Base-by-base conservation (phyloP, 2,888 invertebrate genomes). In the Osmoderma eremita region DNA sequence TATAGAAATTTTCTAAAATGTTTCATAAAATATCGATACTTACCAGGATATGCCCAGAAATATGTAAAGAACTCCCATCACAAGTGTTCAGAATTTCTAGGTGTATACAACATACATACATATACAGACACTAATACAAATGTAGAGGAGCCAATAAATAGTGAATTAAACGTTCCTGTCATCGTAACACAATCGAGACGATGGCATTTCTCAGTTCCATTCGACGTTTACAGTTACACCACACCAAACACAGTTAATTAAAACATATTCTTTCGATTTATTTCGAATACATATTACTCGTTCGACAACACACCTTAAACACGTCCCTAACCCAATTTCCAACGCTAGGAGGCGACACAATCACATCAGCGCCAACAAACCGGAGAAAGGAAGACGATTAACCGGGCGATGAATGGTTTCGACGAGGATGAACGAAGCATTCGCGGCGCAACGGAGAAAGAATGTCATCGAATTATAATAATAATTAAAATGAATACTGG, bases 401-500 rank as follows among this genome's bases (percentile, higher is more conserved):
- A 24, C 12, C 12, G 10, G 6, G 3, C 15, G 30, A 24, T 48
- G 30, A 61, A 61, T 61, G 36, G 24, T 36, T 30, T 30, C 45
- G 45, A 45, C 45, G 24, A 61, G 17, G 58, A 61, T 4, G 17
- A 45, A 30, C 30, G 17, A 42, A 45, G 13, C 48, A 58, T 49
- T 17, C 42, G 42, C 42, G 17, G 50, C 39, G 56, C 65, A 51
- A 39, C 39, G 30, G 42, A 49, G 65, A 68, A 68, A 58, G 68
- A 68, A 68, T 65, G 68, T 68, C 68, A 64, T 68, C 68, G 64
- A 68, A 68, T 65, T 65, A 68, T 65, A 58, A 61, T 62, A 63
- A 68, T 62, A 68, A 68, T 68, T 68, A 68, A 65, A 61, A 58
- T 50, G 65, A 65, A 65, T 50, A 45, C 20, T 20, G 56, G 50